Evolutionary conservation across 37 sponge, comb jelly and placozoan species (phyloP).

Genomic region (Crambe crambe): DNA sequence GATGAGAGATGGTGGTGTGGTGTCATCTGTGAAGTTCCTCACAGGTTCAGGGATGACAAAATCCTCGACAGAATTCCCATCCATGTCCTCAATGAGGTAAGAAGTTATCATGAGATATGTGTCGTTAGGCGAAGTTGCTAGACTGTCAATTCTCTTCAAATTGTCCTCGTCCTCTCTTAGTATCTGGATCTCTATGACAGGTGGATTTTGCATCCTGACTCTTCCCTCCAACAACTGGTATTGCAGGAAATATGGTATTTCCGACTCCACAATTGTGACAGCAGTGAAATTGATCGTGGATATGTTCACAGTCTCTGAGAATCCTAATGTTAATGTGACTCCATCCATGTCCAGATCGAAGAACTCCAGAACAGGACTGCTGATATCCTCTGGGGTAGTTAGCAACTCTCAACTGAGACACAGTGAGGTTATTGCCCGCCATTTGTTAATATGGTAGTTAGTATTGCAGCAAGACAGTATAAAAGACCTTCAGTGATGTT

Average conservation of each 20-base stretch:
- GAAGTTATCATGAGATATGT: slow-evolving; percentile 66
- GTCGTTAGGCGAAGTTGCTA: slow-evolving; percentile 60
- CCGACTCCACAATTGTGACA: slow-evolving; percentile 65
- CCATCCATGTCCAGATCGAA: slow-evolving; percentile 81
- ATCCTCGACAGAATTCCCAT: slow-evolving; percentile 57
- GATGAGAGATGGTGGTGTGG: slow-evolving; percentile 61
- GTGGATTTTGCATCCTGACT: slow-evolving; percentile 38
- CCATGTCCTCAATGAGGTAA: slow-evolving; percentile 74
- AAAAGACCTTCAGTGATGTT: too few species aligned
- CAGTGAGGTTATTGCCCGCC: slow-evolving; percentile 51
- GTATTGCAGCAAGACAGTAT: too few species aligned
- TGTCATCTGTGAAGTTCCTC: slow-evolving; percentile 53
- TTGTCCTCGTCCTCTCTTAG: slow-evolving; percentile 71
- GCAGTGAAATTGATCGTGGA: slow-evolving; percentile 69
- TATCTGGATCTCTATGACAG: slow-evolving; percentile 44
- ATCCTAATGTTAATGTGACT: slow-evolving; percentile 60
- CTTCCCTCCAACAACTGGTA: slow-evolving; percentile 45
- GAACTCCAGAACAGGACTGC: slow-evolving; percentile 36
- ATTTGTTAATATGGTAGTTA: too few species aligned
- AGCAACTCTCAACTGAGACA: slow-evolving; percentile 13
- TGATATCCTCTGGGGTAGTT: slow-evolving; percentile 71
- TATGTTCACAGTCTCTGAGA: slow-evolving; percentile 87
- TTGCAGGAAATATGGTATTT: neutral
- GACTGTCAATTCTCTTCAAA: slow-evolving; percentile 68
- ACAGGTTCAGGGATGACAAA: slow-evolving; percentile 29